Base-by-base conservation (phyloP, 2,888 invertebrate genomes). In the Andrena bucephala region DNA sequence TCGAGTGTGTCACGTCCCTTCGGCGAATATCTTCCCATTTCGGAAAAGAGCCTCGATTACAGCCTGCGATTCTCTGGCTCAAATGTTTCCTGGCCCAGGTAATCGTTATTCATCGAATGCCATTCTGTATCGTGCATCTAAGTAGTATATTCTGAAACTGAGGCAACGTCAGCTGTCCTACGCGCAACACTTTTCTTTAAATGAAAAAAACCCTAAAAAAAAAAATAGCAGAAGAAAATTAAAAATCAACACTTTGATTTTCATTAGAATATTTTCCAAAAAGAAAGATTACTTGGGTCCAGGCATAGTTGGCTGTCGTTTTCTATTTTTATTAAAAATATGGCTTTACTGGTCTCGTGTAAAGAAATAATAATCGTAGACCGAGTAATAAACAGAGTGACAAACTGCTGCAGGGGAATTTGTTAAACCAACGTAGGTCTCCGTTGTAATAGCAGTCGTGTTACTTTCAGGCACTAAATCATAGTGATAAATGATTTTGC, bases 1-100 rank as follows among this genome's bases (percentile, higher is more conserved):
- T 16, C 42, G 60, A 27, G 16, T 20, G 24, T 33, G 57, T 69
- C 80, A 65, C 52, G 81, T 81, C 10, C 57, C 68, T 72, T 68
- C 29, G n/a, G 8, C 8, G 60, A 29, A 27, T 36, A 57, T 72
- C 50, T 73, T 59, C 52, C 54, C 31, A 42, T 73, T 73, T 33
- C 59, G 13, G 42, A 52, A 65, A 59, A 52, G 73, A 52, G 31
- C n/a, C 10, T 59, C 69, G 24, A 70, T 74, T 27, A 8, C 27
- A 59, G 29, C 8, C 59, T n/a, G 3, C 16, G 67, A 67, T 62
- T 79, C n/a, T 33, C 16, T 29, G 16, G 33, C 50, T 20, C 3
- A 52, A 65, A 24, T 63, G 27, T 62, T 74, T 57, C 70, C 66
- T 57, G 66, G 16, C 54, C 54, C 8, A 10, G 31, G 2, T 24